A percentile compares a stretch with the other conserved stretches of the same genome.
phyloP scores from a whole-genome alignment of 2,797 vertebrate species.

The Hypotaenidia philippensis region DNA sequence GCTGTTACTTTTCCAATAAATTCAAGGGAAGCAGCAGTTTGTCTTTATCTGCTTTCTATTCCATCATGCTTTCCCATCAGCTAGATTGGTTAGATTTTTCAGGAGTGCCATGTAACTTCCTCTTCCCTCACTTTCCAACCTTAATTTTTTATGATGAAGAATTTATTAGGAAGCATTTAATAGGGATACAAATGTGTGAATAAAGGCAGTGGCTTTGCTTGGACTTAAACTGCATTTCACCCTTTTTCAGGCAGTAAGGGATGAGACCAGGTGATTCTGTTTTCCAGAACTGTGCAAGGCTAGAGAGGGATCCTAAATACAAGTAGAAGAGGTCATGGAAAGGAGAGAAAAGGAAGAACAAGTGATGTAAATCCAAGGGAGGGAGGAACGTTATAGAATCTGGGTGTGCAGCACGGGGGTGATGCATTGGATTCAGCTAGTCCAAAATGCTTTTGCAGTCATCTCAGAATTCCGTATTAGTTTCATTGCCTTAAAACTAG shows the following conservation, averaged over 20 bases:
- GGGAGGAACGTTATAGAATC: not conserved
- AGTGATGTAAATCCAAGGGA: not conserved
- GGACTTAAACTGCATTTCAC: not conserved
- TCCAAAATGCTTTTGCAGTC: not conserved
- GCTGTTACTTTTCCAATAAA: constrained; percentile 6
- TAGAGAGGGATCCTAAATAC: not conserved
- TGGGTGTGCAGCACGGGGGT: not conserved
- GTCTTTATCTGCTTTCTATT: not conserved
- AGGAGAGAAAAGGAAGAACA: not conserved
- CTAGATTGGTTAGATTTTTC: not conserved
- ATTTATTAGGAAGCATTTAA: not conserved
- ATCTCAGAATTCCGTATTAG: not conserved
- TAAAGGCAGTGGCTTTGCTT: not conserved
- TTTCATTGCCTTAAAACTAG: not conserved
- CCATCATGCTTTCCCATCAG: not conserved
- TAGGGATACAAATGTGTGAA: not conserved
- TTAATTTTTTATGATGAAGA: not conserved
- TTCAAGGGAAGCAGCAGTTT: not conserved
- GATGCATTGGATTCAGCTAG: not conserved
- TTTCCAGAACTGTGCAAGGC: not conserved
- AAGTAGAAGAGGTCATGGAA: not conserved
- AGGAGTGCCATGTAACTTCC: not conserved
- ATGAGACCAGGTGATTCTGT: not conserved
- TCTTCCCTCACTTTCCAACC: not conserved
- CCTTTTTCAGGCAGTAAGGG: not conserved